Conservation (phyloP, 1,140 invertebrate species). For the Pygmarrhopalites habei region DNA sequence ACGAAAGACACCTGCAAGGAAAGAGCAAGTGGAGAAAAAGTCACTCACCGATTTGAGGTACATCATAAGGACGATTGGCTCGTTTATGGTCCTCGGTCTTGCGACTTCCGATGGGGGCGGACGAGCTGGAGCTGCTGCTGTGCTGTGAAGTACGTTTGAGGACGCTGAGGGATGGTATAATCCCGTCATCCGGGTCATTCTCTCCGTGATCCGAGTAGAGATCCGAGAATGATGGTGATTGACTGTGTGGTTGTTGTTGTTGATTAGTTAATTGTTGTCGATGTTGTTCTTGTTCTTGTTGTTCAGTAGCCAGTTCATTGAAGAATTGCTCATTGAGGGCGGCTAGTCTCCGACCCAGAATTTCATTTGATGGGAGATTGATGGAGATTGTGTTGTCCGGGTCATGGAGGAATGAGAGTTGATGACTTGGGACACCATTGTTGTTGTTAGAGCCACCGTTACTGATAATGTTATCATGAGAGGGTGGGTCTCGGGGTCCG, state of each 20-base stretch:
- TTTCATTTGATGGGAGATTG: background rate
- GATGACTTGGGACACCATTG: background rate
- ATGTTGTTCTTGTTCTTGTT: background rate
- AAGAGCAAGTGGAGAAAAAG: too few species aligned
- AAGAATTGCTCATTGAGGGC: background rate
- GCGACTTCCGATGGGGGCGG: background rate
- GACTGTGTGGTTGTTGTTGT: background rate
- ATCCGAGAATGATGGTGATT: too few species aligned
- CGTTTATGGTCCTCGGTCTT: slow-evolving; percentile 2
- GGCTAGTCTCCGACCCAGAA: background rate
- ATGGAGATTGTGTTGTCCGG: background rate
- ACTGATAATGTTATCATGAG: too few species aligned
- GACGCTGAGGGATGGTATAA: background rate
- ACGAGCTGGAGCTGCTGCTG: background rate
- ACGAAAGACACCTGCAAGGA: too few species aligned
- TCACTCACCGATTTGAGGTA: slow-evolving; percentile 7
- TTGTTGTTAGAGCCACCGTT: background rate
- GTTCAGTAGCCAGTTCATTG: background rate
- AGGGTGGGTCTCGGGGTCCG: too few species aligned
- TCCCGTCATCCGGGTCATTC: background rate
- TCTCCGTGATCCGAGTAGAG: background rate
- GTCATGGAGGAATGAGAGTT: background rate
- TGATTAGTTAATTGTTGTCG: background rate
- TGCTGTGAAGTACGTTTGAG: slow-evolving; percentile 5
- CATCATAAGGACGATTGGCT: slow-evolving; percentile 2